Conservation (phyloP, 2,888 invertebrate genomes). For the Scrobipalpa atriplicella region DNA sequence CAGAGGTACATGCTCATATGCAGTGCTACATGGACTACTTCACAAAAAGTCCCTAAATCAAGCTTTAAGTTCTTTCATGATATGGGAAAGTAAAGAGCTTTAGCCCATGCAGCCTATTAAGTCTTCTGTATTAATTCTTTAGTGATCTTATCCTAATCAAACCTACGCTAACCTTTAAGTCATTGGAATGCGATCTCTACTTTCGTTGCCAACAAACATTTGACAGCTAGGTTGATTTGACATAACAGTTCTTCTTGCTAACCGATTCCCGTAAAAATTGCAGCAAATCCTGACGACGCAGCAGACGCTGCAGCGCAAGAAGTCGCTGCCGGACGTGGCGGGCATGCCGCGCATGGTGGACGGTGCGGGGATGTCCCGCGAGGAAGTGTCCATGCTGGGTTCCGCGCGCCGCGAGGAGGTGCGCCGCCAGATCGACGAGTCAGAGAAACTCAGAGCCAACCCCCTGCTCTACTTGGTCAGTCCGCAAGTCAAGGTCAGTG, state of each 20-base stretch:
- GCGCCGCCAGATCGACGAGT: conserved; percentile 94
- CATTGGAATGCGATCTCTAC: too few species aligned
- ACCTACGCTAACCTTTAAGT: too few species aligned
- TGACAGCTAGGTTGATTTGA: too few species aligned
- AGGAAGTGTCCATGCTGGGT: conserved; percentile 97
- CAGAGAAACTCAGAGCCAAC: conserved; percentile 96
- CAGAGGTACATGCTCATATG: conserved; percentile 84
- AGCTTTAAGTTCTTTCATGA: not conserved
- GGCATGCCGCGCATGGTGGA: conserved; percentile 90
- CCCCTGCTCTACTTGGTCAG: conserved; percentile 97
- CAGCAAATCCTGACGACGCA: conserved; percentile 89
- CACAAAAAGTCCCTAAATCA: not conserved
- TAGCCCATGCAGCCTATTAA: too few species aligned
- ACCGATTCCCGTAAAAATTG: not conserved
- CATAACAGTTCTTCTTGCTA: not conserved
- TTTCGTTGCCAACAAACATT: too few species aligned
- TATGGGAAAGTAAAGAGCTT: too few species aligned
- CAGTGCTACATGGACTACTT: not conserved
- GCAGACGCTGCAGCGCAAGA: conserved; percentile 94
- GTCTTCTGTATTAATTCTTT: too few species aligned
- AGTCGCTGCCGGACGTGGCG: conserved; percentile 98
- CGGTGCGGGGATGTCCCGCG: conserved; percentile 91
- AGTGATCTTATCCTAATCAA: too few species aligned
- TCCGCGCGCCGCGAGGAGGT: conserved; percentile 97
- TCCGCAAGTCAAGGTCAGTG: conserved; percentile 97